Evolutionary conservation across 2,113 vertebrate genomes (phyloP).

Genomic region (Corythoichthys intestinalis): DNA sequence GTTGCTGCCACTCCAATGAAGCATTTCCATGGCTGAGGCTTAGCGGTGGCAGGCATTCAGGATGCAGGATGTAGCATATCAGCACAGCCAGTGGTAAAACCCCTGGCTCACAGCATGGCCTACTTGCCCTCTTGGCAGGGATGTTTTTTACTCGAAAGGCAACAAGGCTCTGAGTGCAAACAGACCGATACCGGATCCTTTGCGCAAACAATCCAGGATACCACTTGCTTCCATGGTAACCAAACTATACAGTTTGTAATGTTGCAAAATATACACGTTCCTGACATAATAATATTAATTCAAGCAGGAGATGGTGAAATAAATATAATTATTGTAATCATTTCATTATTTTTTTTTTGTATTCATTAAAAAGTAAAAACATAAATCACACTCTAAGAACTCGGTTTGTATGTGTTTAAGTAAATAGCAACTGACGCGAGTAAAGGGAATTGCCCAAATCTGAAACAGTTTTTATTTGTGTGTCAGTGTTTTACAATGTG

Average conservation of each 20-base stretch:
- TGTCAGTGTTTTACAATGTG: conserved; percentile 55
- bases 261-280: conserved; percentile 13
- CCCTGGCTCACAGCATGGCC: conserved; percentile 21
- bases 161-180: conserved; percentile 54
- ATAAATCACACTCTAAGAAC: not conserved
- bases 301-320: not conserved
- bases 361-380: conserved; percentile 1
- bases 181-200: conserved; percentile 56
- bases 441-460: conserved; percentile 34
- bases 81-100: conserved; percentile 27
- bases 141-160: conserved; percentile 46
- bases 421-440: conserved; percentile 14
- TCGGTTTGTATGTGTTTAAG: conserved; percentile 15
- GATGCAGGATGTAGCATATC: conserved; percentile 70
- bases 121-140: conserved; percentile 17
- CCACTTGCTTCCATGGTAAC: conserved; percentile 53
- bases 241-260: conserved; percentile 2
- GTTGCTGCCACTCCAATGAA: conserved; percentile 32
- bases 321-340: not conserved
- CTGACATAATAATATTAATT: not conserved
- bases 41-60: conserved; percentile 65
- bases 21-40: conserved; percentile 67
- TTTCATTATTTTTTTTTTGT: not conserved
- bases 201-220: conserved; percentile 60
- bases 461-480: conserved; percentile 39